phyloP scores from a whole-genome alignment of 2,113 vertebrate species.

The Corynorhinus townsendii region DNA sequence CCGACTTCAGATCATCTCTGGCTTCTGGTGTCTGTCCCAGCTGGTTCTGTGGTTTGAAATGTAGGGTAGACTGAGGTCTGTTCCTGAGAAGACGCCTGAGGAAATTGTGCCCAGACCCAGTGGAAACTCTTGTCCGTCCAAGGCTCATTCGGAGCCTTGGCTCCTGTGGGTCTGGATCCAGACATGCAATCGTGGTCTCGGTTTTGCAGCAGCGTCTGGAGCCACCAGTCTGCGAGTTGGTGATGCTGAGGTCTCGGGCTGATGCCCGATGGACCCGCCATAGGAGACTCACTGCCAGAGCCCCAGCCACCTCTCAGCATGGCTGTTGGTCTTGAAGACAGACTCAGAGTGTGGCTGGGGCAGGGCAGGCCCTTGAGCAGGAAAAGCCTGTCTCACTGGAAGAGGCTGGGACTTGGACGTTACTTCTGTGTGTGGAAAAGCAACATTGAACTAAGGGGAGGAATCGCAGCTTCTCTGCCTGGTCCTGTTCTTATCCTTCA shows the following conservation, averaged over 20 bases:
- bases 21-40: conserved; percentile 29
- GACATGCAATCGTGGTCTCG: background rate
- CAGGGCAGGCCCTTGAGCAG: background rate
- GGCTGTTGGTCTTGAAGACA: background rate
- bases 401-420: background rate
- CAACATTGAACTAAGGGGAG: background rate
- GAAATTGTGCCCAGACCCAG: background rate
- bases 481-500: background rate
- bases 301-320: background rate
- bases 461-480: background rate
- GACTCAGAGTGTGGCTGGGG: background rate
- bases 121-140: conserved; percentile 38
- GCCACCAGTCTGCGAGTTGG: background rate
- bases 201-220: background rate
- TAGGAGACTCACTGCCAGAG: background rate
- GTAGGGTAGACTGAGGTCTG: background rate
- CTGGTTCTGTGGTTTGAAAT: conserved; percentile 24
- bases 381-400: background rate
- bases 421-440: background rate
- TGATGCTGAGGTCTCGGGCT: background rate
- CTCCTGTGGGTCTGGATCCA: background rate
- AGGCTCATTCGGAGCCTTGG: background rate
- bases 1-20: conserved; percentile 6
- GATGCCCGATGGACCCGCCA: background rate
- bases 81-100: background rate